phyloP scores from a whole-genome alignment of 2,113 vertebrate species.

The Cygnus atratus region DNA sequence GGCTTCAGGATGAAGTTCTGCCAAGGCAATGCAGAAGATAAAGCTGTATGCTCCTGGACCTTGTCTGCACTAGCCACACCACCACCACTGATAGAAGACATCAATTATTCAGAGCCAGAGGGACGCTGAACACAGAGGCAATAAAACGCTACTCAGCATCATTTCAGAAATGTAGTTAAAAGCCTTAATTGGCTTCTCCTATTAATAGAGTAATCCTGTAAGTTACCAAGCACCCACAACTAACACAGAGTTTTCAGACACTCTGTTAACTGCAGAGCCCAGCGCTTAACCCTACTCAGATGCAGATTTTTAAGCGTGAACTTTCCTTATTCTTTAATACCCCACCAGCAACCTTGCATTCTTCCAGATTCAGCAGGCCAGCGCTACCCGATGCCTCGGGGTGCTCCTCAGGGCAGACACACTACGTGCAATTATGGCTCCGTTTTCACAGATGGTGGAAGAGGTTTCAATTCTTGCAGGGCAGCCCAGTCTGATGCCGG shows the following conservation, averaged over 20 bases:
- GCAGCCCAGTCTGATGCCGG: neutral
- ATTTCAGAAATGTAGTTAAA: neutral
- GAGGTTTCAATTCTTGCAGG: neutral
- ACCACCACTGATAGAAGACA: neutral
- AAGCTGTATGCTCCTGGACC: fast-evolving
- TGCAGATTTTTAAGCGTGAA: neutral
- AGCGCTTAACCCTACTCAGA: neutral
- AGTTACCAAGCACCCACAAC: neutral
- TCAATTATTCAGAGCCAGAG: neutral
- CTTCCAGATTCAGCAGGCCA: neutral
- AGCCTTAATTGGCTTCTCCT: neutral
- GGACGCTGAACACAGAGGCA: neutral
- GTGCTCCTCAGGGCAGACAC: fast-evolving
- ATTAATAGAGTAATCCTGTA: neutral
- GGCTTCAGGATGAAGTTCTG: neutral
- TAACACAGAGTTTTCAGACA: neutral
- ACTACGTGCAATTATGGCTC: fast-evolving
- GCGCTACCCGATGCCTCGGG: neutral
- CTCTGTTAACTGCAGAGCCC: neutral
- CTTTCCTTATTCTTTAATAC: neutral
- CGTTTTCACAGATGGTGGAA: neutral
- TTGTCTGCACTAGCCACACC: fast-evolving
- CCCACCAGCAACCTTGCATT: neutral
- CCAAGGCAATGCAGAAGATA: neutral
- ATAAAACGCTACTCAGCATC: neutral